Evolutionary conservation across 2,797 vertebrate genomes (phyloP).

Genomic region (Denticeps clupeoides): DNA sequence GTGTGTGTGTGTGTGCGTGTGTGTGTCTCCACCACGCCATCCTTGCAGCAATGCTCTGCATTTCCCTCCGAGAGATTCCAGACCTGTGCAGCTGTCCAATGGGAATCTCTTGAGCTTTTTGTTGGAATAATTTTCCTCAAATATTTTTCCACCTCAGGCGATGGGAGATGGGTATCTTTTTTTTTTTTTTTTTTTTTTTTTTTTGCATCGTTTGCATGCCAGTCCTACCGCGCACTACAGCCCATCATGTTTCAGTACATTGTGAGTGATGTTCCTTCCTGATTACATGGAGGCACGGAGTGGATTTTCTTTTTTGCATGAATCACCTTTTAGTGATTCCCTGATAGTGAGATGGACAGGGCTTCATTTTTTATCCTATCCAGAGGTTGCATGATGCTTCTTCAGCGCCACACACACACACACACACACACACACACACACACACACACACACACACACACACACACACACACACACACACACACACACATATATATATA

Average conservation of each 20-base stretch:
- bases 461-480: not conserved
- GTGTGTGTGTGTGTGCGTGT: too few species aligned
- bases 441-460: not conserved
- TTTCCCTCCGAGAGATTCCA: slow-evolving; percentile 37
- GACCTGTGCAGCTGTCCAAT: slow-evolving; percentile 36
- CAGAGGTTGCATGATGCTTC: too few species aligned
- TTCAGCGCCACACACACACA: too few species aligned
- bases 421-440: not conserved
- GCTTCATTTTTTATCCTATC: too few species aligned
- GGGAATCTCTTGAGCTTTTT: slow-evolving; percentile 45
- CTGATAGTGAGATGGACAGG: too few species aligned
- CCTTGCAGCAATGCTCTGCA: slow-evolving; percentile 35
- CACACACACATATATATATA: slow-evolving; percentile 1
- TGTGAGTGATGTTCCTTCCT: too few species aligned
- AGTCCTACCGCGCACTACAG: too few species aligned
- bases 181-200: slow-evolving; percentile 12
- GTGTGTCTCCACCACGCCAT: too few species aligned
- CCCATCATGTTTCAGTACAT: too few species aligned
- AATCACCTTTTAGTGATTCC: too few species aligned
- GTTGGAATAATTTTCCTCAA: slow-evolving; percentile 48
- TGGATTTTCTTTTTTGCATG: too few species aligned
- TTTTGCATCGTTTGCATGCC: slow-evolving; percentile 27
- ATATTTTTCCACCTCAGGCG: slow-evolving; percentile 46
- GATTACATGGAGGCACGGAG: too few species aligned
- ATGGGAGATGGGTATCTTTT: slow-evolving; percentile 11